Base-by-base conservation (phyloP, 1,140 invertebrate genomes). In the Drosophila sucinea region DNA sequence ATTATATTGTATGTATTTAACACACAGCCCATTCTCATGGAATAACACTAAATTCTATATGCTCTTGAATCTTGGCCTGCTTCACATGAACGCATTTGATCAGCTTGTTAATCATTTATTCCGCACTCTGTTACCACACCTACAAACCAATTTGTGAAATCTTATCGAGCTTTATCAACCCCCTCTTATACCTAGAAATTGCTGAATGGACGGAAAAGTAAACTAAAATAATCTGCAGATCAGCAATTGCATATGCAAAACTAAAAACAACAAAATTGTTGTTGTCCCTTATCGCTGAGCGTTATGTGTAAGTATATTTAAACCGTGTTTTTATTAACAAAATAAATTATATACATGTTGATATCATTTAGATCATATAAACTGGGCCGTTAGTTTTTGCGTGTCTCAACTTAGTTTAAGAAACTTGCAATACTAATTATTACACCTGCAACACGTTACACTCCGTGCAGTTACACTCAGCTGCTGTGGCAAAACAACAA, bases 141-240 rank as follows among this genome's bases (percentile, higher is more conserved):
- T 41, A 51, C 44, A 25, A 51, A 51, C 5, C 44, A 27, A 51
- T 51, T 51, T 4, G 44, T 51, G 44, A 51, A 86, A 86, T 79
- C 83, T 87, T 87, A 86, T 86, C 83, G 57, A 25, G 60, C 64
- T 77, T 60, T 70, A 71, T 57, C 56, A 76, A 23, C 38, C 65
- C 32, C n/a, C 44, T 10, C 35, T 4, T 47, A 75, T 25, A 6
- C 32, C 29, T 60, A 60, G 38, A 70, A 79, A 58, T 33, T 30
- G 79, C 79, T 76, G 79, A 62, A 56, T 55, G 57, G 67, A 56
- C 71, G 68, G 29, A 33, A 69, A 68, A 35, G 27, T 25, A 29
- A 25, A 51, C 44, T 5, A 27, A 30, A 33, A 55, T 27, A 32
- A 70, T 6, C 30, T 25, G 23, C 44, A 51, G 25, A 27, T 51